Base-by-base conservation (phyloP, 2,797 vertebrate species). In the Sarcoramphus papa region DNA sequence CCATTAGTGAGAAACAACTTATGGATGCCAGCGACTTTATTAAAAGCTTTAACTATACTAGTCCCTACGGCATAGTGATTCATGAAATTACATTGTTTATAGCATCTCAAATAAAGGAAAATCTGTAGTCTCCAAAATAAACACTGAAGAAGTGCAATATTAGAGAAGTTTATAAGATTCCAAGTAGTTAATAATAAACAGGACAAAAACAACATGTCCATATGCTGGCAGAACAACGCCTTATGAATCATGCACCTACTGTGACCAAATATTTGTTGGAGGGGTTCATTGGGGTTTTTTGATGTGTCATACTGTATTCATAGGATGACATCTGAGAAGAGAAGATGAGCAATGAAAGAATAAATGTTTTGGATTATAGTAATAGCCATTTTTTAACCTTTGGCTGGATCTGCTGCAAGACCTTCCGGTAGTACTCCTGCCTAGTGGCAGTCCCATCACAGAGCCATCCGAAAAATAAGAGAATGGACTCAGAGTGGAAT, bases 221-320 rank as follows among this genome's bases (percentile, higher is more conserved):
- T 63, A 62, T 57, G 54, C 79, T 93, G 81, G 72, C 92, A 96
- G 88, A 91, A 89, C 30, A 95, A 41, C 2, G 0, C 27, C 22
- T 92, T 22, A 43, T 89, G 92, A 95, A 68, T 94, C 88, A 95
- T 51, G 57, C 37, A 89, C 86, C 88, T 95, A 89, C 75, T 80
- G 70, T 70, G 88, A 85, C 74, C 67, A 96, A 95, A 77, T 96
- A 93, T 92, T 93, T 96, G 77, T 93, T 93, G 84, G 75, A 92
- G 35, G 30, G 41, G 12, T 78, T 92, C 83, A 50, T 2, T 62
- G 78, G 64, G 59, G 10, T 43, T 91, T 95, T 95, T 95, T 94
- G 68, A 90, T 93, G 87, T 69, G 81, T 94, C 94, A 91, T 56
- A 53, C 53, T 79, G 63, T 80, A 91, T 87, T 97, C 85, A 87